Evolutionary conservation across 2,797 vertebrate genomes (phyloP).

Genomic region (Tenualosa ilisha): DNA sequence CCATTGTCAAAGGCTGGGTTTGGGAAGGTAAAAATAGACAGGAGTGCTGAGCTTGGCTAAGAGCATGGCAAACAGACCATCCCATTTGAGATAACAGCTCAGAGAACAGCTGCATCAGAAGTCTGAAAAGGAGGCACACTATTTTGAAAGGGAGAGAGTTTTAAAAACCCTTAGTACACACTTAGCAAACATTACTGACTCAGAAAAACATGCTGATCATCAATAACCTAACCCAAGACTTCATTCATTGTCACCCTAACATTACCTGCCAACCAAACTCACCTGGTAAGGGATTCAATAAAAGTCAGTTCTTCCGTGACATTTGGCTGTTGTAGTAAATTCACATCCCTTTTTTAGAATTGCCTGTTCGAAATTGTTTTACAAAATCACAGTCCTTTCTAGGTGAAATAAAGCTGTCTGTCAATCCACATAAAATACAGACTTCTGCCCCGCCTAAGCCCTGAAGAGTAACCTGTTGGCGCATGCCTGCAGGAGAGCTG

Average conservation of each 20-base stretch:
- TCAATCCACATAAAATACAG: neutral
- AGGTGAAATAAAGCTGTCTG: neutral
- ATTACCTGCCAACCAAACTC: neutral
- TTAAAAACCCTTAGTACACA: neutral
- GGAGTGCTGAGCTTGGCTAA: neutral
- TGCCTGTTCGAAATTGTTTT: neutral
- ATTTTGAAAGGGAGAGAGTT: neutral
- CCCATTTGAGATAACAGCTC: neutral
- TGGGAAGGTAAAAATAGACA: neutral
- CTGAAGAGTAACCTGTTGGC: neutral
- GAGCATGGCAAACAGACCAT: neutral
- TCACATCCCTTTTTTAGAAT: neutral
- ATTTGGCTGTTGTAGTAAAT: neutral
- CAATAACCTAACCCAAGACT: neutral
- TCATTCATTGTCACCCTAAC: neutral
- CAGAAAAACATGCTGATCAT: neutral
- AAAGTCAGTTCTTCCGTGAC: too few relatives aligned
- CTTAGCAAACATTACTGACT: neutral
- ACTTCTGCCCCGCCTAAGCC: neutral
- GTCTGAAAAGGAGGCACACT: constrained; percentile 7
- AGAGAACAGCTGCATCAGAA: neutral
- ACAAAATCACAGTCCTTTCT: neutral
- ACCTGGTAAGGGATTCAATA: too few relatives aligned
- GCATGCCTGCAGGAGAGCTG: neutral
- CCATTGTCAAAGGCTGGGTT: neutral